These are phyloP conservation scores for Liparis tanakae DNA, from an alignment of 2,797 vertebrate genomes.

Conservation along the genomic window DNA sequence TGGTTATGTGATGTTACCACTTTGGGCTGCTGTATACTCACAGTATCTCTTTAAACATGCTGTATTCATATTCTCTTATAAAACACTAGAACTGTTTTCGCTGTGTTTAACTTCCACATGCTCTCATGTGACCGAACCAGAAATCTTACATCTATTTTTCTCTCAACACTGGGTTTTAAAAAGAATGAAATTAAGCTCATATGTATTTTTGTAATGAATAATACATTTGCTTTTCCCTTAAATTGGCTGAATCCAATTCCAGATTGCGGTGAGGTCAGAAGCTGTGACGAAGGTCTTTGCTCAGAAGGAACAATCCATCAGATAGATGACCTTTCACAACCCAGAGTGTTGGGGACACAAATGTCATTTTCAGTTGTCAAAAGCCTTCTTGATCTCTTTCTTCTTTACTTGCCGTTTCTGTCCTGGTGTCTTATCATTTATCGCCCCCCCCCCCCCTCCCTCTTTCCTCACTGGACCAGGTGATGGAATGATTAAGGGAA, in stretches of 20 bases:
- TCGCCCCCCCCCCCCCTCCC: background rate
- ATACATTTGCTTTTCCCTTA: background rate
- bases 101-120: background rate
- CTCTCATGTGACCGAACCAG: conserved; percentile 6
- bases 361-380: conserved; percentile 10
- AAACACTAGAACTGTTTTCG: conserved; percentile 1
- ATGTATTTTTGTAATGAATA: conserved; percentile 2
- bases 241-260: conserved; percentile 15
- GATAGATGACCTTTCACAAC: conserved; percentile 16
- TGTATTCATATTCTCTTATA: conserved; percentile 12
- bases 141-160: background rate
- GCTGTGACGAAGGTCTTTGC: conserved; percentile 23
- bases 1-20: background rate
- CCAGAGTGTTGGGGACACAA: background rate
- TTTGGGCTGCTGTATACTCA: conserved; percentile 3
- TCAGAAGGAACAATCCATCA: conserved; percentile 32
- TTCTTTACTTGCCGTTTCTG: background rate
- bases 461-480: conserved; percentile 14
- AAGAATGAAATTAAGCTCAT: background rate
- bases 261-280: conserved; percentile 28
- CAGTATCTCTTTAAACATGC: conserved; percentile 16
- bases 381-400: conserved; percentile 5
- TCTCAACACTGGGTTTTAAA: background rate
- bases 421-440: background rate
- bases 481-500: conserved; percentile 51